These are phyloP conservation scores for Myiopsitta monachus DNA, from an alignment of 2,113 vertebrate species.

Conservation along the genomic window DNA sequence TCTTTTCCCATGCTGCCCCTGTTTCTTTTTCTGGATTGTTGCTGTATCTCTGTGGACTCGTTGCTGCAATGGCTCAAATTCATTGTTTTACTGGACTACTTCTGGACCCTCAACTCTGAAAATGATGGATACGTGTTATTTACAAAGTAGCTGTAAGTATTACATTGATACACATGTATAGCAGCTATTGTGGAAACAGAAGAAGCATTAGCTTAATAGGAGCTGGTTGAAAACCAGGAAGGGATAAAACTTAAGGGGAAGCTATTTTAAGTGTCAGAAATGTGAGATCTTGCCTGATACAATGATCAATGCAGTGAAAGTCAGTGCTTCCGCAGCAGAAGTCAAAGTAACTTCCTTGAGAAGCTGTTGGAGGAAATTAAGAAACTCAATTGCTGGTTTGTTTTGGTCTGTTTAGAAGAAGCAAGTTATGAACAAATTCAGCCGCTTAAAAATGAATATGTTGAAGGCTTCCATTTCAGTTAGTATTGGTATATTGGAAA, in stretches of 20 bases:
- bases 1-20: not conserved
- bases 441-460: not conserved
- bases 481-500: not conserved
- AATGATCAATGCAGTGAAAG: not conserved
- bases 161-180: not conserved
- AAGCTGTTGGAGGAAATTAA: not conserved
- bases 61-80: slow-evolving; percentile 50
- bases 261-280: not conserved
- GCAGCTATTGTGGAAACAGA: not conserved
- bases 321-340: not conserved
- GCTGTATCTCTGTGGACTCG: not conserved
- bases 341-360: not conserved
- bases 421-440: not conserved
- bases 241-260: not conserved
- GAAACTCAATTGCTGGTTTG: not conserved
- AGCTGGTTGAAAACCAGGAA: not conserved
- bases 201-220: not conserved
- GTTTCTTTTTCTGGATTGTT: slow-evolving; percentile 47
- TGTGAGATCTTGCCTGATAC: not conserved
- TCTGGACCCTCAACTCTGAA: slow-evolving; percentile 56
- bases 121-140: slow-evolving; percentile 72
- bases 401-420: not conserved
- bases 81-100: not conserved
- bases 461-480: not conserved
- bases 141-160: slow-evolving; percentile 94